Evolutionary conservation across 2,797 vertebrate genomes (phyloP).

Genomic region (Novumbra hubbsi): DNA sequence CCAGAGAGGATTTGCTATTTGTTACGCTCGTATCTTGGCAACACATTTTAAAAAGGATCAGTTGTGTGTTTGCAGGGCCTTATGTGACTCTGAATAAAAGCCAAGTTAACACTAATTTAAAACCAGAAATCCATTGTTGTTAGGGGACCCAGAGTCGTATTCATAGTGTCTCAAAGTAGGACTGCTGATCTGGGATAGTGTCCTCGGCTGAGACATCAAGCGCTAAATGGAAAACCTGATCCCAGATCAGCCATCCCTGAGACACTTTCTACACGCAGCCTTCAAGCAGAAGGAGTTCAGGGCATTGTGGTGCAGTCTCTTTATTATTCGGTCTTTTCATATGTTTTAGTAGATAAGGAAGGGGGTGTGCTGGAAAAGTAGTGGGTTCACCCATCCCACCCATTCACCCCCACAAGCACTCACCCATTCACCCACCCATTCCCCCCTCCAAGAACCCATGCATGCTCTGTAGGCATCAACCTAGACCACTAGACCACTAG

Average conservation of each 20-base stretch:
- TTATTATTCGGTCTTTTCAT: no score
- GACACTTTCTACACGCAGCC: no score
- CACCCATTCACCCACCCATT: no score
- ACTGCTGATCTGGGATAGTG: background rate
- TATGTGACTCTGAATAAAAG: conserved; percentile 77
- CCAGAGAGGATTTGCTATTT: conserved; percentile 71
- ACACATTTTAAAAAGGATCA: conserved; percentile 77
- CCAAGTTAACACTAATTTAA: conserved; percentile 64
- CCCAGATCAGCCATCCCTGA: background rate
- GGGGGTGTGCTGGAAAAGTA: no score
- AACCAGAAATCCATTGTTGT: conserved; percentile 44
- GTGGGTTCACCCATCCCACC: no score
- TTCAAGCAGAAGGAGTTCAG: background rate
- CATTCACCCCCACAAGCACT: no score
- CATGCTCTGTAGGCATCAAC: no score
- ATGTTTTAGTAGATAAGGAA: no score
- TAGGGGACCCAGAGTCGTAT: conserved; percentile 25
- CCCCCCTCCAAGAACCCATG: no score
- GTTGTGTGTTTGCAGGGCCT: conserved; percentile 67
- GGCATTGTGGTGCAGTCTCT: no score
- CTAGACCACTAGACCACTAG: no score
- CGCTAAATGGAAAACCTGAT: background rate
- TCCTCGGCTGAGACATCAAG: background rate
- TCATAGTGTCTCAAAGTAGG: background rate
- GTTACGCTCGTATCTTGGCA: conserved; percentile 84